A percentile compares a stretch with the other conserved stretches of the same genome.
Evolutionary conservation across 1,140 invertebrate species (phyloP).

Genomic region (Manduca sexta): DNA sequence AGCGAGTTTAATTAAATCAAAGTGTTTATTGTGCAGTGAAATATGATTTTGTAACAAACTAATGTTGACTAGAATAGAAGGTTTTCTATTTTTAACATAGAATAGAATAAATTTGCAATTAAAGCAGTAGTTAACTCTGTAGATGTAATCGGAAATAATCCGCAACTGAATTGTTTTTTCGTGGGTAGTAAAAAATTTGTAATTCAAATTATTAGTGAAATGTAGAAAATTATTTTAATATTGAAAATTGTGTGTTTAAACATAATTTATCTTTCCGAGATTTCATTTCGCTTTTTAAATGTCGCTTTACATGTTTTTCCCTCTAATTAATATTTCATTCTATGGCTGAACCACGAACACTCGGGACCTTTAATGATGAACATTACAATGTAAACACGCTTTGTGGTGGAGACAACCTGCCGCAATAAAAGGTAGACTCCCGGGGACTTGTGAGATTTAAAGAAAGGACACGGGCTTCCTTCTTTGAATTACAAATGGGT

Average conservation of each 20-base stretch:
- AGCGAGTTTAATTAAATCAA: not conserved
- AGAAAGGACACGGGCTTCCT: conserved; percentile 34
- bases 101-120: conserved; percentile 35
- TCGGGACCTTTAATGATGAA: conserved; percentile 1
- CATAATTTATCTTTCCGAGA: conserved; percentile 29
- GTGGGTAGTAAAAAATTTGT: conserved; percentile 43
- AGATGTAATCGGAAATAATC: conserved; percentile 40
- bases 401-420: not conserved
- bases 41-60: conserved; percentile 16
- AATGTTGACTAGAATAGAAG: conserved; percentile 29
- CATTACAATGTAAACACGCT: not conserved
- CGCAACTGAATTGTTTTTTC: conserved; percentile 43
- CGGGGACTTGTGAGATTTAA: conserved; percentile 30
- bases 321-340: conserved; percentile 28
- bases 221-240: conserved; percentile 38
- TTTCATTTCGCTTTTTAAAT: conserved; percentile 60
- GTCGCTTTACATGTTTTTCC: conserved; percentile 58
- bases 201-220: conserved; percentile 25
- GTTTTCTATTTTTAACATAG: conserved; percentile 34
- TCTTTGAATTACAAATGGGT: conserved; percentile 54
- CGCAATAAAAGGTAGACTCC: conserved; percentile 15
- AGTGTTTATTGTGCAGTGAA: conserved; percentile 9
- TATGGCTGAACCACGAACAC: conserved; percentile 62
- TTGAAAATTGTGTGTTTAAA: conserved; percentile 47
- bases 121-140: conserved; percentile 37